Base-by-base conservation (phyloP, 2,113 vertebrate species). In the Amphiprion ocellaris region DNA sequence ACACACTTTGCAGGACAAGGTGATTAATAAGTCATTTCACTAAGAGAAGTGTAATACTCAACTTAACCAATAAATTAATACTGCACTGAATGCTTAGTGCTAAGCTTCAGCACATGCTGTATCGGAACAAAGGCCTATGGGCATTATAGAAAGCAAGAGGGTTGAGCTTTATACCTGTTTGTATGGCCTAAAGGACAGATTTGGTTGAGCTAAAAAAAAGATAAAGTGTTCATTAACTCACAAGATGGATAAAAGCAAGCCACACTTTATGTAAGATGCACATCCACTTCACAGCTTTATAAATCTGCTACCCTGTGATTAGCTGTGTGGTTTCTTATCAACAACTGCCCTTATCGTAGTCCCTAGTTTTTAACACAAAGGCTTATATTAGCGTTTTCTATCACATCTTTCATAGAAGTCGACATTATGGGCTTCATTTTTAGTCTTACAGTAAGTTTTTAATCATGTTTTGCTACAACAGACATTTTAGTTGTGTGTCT, bases 171-270 rank as follows among this genome's bases (percentile, higher is more conserved):
- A n/a, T 12, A n/a, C 4, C n/a, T 19, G 19, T 30, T 50, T 50
- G 14, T 47, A 4, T 4, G 28, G 12, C 6, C 5, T 66, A 24
- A 3, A 26, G 46, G 12, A 23, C n/a, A 37, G n/a, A 53, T 15
- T n/a, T 77, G n/a, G 24, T 16, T 37, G 17, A 53, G 15, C 19
- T 52, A 16, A 24, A 41, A 6, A 6, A 53, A 61, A 53, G 17
- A 66, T n/a, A 15, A 59, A 66, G 28, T 2, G 17, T 14, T 68
- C 14, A 60, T 30, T 24, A 62, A 60, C 33, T 60, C 64, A 62
- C 21, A 15, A 44, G 39, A 6, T 21, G 1, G 21, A 72, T 19
- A 60, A 4, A 54, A 16, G 52, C 52, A 23, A 60, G 47, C 14
- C n/a, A 54, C 46, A 46, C 24, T 19, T 21, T 53, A 23, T 19